Evolutionary conservation across 2,797 vertebrate genomes (phyloP).

Genomic region (Salarias fasciatus): DNA sequence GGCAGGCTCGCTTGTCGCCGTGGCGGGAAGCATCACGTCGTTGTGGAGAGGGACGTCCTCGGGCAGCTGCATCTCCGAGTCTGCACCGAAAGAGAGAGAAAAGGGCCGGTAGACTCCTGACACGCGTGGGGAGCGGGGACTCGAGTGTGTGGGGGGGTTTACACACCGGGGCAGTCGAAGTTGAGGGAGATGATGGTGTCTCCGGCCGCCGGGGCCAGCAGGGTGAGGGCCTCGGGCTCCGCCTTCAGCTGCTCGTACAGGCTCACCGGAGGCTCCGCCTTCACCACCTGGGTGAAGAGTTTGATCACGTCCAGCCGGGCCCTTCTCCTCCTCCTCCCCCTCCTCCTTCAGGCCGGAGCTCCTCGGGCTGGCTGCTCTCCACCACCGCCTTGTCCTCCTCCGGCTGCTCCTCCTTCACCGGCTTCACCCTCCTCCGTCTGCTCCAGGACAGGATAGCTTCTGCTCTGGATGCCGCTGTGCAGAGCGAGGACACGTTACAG

Average conservation of each 20-base stretch:
- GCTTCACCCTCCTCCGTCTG: constrained; percentile 89
- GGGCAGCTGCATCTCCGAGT: constrained; percentile 87
- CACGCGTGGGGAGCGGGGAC: neutral
- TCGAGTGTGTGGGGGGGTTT: no score
- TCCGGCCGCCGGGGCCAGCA: constrained; percentile 95
- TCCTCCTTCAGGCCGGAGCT: constrained; percentile 11
- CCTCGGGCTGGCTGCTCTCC: constrained; percentile 27
- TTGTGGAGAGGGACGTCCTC: constrained; percentile 94
- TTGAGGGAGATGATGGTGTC: constrained; percentile 93
- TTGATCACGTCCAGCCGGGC: constrained; percentile 86
- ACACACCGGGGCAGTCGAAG: constrained; percentile 89
- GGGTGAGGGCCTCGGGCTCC: constrained; percentile 90
- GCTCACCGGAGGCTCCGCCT: constrained; percentile 75
- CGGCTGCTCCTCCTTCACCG: constrained; percentile 60
- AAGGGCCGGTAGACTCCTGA: constrained; percentile 13
- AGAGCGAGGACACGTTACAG: constrained; percentile 6
- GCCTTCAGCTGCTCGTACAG: constrained; percentile 94
- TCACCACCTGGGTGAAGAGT: constrained; percentile 83
- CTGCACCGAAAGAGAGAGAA: constrained; percentile 77
- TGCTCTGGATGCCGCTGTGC: constrained; percentile 93
- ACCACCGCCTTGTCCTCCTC: constrained; percentile 20
- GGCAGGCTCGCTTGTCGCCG: constrained; percentile 84
- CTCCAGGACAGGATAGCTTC: constrained; percentile 93
- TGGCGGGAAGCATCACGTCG: constrained; percentile 95
- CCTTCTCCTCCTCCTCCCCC: constrained; percentile 26